phyloP scores from a whole-genome alignment of 2,888 invertebrate species.

The Chirona hameri region DNA sequence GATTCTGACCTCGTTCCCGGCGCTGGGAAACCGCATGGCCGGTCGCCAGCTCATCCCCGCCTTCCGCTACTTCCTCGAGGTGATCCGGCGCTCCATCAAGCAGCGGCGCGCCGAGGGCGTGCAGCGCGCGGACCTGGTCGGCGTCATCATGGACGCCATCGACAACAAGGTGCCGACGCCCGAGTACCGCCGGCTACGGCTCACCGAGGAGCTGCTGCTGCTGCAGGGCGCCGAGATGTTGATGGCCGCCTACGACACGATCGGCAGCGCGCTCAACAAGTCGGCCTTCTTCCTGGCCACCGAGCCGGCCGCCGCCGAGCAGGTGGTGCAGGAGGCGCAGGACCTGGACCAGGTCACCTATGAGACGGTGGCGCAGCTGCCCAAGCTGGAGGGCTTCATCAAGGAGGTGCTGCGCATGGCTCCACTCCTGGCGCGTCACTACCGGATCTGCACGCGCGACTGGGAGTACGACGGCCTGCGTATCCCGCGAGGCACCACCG shows the following conservation, averaged over 20 bases:
- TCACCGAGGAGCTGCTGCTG: not conserved
- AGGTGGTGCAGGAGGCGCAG: not conserved
- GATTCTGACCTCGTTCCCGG: not conserved
- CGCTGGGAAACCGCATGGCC: not conserved
- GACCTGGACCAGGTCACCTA: not conserved
- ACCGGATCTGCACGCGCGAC: not conserved
- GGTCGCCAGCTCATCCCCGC: not conserved
- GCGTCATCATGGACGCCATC: not conserved
- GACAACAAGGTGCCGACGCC: not conserved
- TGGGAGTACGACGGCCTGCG: not conserved
- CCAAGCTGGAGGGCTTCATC: not conserved
- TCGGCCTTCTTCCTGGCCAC: not conserved
- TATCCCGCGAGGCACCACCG: not conserved
- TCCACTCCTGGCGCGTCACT: not conserved
- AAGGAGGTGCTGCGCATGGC: not conserved
- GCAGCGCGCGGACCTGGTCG: not conserved
- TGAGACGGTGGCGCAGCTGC: not conserved
- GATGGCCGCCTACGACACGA: slow-evolving; percentile 4
- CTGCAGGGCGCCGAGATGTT: slow-evolving; percentile 1
- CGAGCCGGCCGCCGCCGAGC: not conserved
- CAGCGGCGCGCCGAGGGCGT: not conserved
- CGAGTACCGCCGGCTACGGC: not conserved
- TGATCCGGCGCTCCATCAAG: not conserved
- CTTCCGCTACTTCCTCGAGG: not conserved
- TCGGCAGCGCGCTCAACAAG: not conserved